Evolutionary conservation across 2,113 vertebrate genomes (phyloP).

Genomic region (Bos javanicus): DNA sequence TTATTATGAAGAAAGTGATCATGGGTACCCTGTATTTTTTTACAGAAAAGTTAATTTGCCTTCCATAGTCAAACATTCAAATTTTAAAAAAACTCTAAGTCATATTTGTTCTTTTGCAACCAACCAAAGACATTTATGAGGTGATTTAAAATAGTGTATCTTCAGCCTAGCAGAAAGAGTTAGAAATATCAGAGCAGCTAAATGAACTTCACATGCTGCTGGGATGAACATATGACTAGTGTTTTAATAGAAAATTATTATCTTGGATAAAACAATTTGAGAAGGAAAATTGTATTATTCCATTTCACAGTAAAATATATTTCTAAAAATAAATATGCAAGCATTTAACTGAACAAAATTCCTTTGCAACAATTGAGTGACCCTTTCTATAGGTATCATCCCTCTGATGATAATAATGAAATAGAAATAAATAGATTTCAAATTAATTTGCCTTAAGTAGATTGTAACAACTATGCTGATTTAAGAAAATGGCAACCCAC

Average conservation of each 20-base stretch:
- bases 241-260: background rate
- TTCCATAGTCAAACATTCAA: background rate
- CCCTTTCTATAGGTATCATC: background rate
- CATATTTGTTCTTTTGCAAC: background rate
- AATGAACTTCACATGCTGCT: background rate
- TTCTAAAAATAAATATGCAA: background rate
- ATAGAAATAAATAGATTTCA: background rate
- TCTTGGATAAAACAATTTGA: background rate
- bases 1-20: background rate
- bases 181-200: background rate
- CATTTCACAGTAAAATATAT: background rate
- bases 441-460: background rate
- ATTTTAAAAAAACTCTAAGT: background rate
- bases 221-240: background rate
- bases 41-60: background rate
- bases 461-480: background rate
- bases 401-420: background rate
- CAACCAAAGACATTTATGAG: background rate
- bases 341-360: background rate
- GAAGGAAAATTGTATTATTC: background rate
- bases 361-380: background rate
- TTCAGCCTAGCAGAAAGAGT: background rate
- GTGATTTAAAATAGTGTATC: background rate
- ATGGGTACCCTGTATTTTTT: background rate
- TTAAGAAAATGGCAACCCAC: background rate